Evolutionary conservation across 2,888 invertebrate genomes (phyloP).

Genomic region (Barypeithes pellucidus): DNA sequence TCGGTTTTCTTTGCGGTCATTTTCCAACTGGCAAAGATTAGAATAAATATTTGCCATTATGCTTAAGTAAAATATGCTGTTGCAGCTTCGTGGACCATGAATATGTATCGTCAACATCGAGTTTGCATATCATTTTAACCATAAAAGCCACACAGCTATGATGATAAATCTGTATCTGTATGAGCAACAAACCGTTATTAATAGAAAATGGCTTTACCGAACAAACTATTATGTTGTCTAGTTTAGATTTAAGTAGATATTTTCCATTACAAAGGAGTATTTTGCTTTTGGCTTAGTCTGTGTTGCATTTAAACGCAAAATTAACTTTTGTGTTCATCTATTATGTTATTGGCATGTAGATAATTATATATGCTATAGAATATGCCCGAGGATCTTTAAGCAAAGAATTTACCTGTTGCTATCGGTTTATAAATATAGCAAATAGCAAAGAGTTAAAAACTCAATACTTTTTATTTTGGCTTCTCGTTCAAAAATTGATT

Average conservation of each 20-base stretch:
- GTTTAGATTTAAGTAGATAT: slow-evolving; percentile 29
- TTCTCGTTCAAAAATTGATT: too few species aligned
- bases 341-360: too few species aligned
- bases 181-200: slow-evolving; percentile 22
- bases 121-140: slow-evolving; percentile 13
- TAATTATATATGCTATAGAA: too few species aligned
- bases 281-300: slow-evolving; percentile 10
- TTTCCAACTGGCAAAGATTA: too few species aligned
- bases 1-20: too few species aligned
- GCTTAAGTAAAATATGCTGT: too few species aligned
- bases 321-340: slow-evolving; percentile 17
- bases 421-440: too few species aligned
- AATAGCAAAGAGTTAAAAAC: too few species aligned
- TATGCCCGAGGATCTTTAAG: too few species aligned
- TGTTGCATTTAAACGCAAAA: slow-evolving; percentile 9
- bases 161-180: slow-evolving; percentile 18
- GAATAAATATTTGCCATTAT: too few species aligned
- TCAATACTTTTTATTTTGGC: too few species aligned
- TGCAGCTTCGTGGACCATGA: not conserved
- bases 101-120: not conserved
- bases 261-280: slow-evolving; percentile 21
- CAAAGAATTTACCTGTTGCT: too few species aligned
- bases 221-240: slow-evolving; percentile 19
- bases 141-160: slow-evolving; percentile 1
- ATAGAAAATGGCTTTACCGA: slow-evolving; percentile 21